A percentile compares a stretch with the other conserved stretches of the same genome.
Conservation (phyloP, 1,140 invertebrate genomes). For the Drosophila mayri region DNA sequence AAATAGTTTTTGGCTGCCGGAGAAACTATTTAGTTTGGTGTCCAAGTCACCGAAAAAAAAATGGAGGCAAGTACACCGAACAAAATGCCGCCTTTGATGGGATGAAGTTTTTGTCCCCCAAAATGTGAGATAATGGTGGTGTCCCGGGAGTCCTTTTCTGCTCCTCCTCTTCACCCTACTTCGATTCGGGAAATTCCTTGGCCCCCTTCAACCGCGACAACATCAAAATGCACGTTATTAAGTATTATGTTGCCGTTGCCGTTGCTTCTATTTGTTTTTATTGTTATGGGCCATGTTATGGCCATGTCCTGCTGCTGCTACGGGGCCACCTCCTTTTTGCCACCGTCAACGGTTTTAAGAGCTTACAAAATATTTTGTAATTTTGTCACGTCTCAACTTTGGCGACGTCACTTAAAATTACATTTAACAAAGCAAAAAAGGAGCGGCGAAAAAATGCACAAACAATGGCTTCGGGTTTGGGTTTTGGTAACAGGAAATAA, state of each 20-base stretch:
- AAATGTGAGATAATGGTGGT: slow-evolving; percentile 6
- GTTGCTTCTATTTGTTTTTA: slow-evolving; percentile 74
- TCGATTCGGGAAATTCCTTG: slow-evolving; percentile 15
- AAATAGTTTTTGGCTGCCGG: slow-evolving; percentile 35
- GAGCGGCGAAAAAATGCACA: slow-evolving; percentile 17
- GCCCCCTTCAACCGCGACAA: slow-evolving; percentile 48
- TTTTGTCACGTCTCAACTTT: slow-evolving; percentile 82
- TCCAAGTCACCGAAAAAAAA: slow-evolving; percentile 26
- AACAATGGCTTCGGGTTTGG: slow-evolving; percentile 14
- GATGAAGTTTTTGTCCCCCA: slow-evolving; percentile 11
- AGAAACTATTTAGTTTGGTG: slow-evolving; percentile 54
- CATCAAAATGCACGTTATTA: slow-evolving; percentile 80
- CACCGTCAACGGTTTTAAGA: slow-evolving; percentile 73
- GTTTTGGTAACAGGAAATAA: slow-evolving; percentile 50
- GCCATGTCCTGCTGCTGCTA: slow-evolving; percentile 54
- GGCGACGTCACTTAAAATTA: slow-evolving; percentile 77
- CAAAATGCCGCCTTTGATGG: slow-evolving; percentile 25
- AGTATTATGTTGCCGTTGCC: slow-evolving; percentile 62
- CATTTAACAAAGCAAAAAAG: slow-evolving; percentile 60
- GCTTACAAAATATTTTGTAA: slow-evolving; percentile 80
- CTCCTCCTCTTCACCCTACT: neutral
- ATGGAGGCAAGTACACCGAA: neutral
- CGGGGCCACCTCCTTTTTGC: slow-evolving; percentile 37
- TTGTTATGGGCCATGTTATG: slow-evolving; percentile 76
- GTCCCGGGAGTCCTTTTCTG: slow-evolving; percentile 2